These are phyloP conservation scores for Platyura marginata DNA, from an alignment of 1,140 invertebrate genomes.

Conservation along the genomic window DNA sequence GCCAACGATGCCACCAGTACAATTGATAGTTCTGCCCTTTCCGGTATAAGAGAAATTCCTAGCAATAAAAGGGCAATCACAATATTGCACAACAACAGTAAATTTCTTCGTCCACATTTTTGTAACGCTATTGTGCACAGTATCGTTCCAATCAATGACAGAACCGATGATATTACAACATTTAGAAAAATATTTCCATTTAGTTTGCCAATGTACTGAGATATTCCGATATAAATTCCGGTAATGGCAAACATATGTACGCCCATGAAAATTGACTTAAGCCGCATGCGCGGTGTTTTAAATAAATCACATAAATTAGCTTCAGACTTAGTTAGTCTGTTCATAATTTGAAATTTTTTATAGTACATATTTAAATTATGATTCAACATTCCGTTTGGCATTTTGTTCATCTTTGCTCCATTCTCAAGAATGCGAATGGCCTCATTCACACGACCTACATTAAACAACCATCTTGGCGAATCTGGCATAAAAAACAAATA, in stretches of 20 bases:
- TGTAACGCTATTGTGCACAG: conserved; percentile 44
- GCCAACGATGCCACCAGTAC: conserved; percentile 12
- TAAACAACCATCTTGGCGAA: conserved; percentile 63
- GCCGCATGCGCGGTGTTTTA: conserved; percentile 48
- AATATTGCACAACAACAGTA: conserved; percentile 38
- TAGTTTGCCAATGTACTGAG: conserved; percentile 51
- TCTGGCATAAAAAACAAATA: conserved; percentile 66
- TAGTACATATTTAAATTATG: conserved; percentile 19
- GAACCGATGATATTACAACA: conserved; percentile 41
- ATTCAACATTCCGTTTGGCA: conserved; percentile 30
- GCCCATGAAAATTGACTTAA: conserved; percentile 49
- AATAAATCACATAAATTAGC: conserved; percentile 47
- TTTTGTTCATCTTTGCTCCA: conserved; percentile 39
- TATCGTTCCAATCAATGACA: conserved; percentile 48
- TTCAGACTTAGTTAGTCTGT: conserved; percentile 13
- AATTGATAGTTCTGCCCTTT: neutral
- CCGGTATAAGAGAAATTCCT: conserved; percentile 33
- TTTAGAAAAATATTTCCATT: conserved; percentile 55
- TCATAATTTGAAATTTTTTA: neutral
- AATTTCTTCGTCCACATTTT: conserved; percentile 39
- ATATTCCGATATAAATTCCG: conserved; percentile 53
- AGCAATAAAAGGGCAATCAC: conserved; percentile 42
- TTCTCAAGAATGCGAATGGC: conserved; percentile 45
- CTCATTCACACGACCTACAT: conserved; percentile 43
- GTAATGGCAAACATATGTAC: conserved; percentile 56